These are phyloP conservation scores for Hippoglossus hippoglossus DNA, from an alignment of 2,797 vertebrate species.

Conservation along the genomic window DNA sequence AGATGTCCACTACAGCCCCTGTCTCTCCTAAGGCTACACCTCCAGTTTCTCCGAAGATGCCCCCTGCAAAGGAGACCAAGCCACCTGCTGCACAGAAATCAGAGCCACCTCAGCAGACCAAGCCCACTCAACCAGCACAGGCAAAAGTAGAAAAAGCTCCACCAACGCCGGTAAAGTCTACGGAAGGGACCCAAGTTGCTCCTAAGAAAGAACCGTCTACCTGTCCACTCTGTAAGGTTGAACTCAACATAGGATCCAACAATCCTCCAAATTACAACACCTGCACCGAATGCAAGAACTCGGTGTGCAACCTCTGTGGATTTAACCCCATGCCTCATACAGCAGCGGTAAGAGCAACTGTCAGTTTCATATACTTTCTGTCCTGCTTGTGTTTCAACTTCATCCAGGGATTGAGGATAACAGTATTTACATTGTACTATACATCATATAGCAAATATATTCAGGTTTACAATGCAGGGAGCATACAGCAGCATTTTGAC, in stretches of 20 bases:
- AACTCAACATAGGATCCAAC: conserved; percentile 87
- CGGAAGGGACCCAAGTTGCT: conserved; percentile 64
- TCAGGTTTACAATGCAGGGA: too few species aligned
- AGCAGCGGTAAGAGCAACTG: conserved; percentile 82
- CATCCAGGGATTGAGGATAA: neutral
- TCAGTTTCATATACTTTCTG: conserved; percentile 5
- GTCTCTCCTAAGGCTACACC: conserved; percentile 78
- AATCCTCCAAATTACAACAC: conserved; percentile 91
- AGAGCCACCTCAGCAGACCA: conserved; percentile 62
- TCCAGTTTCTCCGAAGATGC: conserved; percentile 77
- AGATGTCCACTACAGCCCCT: conserved; percentile 73
- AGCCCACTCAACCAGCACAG: conserved; percentile 53
- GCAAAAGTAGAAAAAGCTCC: conserved; percentile 54
- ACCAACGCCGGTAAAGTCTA: conserved; percentile 42
- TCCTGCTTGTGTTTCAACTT: neutral
- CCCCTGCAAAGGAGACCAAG: conserved; percentile 81
- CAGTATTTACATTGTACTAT: neutral
- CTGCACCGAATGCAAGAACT: conserved; percentile 93
- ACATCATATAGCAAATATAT: neutral
- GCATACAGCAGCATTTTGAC: too few species aligned
- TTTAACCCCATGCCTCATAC: conserved; percentile 94
- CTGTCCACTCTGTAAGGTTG: conserved; percentile 93
- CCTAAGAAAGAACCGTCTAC: conserved; percentile 52
- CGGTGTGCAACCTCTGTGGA: conserved; percentile 96
- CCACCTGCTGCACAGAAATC: conserved; percentile 56